Conservation (phyloP, 2,113 vertebrate species). For the Oxygymnocypris stewartii region DNA sequence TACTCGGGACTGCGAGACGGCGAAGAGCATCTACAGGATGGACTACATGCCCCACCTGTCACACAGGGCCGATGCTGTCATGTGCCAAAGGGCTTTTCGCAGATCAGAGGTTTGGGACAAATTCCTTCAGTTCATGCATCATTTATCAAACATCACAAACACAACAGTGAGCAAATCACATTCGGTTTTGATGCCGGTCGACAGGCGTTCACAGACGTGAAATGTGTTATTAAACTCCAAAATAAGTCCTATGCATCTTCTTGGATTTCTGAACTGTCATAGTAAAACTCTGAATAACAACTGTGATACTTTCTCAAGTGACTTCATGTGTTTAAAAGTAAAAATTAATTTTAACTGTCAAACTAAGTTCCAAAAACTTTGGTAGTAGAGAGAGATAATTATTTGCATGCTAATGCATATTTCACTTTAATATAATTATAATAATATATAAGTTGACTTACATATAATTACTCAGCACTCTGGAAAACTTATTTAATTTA, state of each 20-base stretch:
- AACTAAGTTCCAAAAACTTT: neutral
- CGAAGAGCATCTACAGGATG: constrained; percentile 63
- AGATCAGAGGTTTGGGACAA: constrained; percentile 74
- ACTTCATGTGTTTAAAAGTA: neutral
- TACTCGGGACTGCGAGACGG: constrained; percentile 61
- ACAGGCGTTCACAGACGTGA: neutral
- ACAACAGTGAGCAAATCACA: neutral
- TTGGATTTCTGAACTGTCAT: neutral
- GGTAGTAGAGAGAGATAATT: neutral
- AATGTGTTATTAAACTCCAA: neutral
- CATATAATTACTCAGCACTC: no score
- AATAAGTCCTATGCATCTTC: neutral
- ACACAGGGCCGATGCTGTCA: constrained; percentile 63
- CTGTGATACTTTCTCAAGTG: neutral
- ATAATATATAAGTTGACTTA: no score
- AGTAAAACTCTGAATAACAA: neutral
- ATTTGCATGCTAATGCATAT: neutral
- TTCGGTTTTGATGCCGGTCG: neutral
- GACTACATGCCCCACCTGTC: constrained; percentile 70
- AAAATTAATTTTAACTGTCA: neutral
- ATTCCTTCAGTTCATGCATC: constrained; percentile 41
- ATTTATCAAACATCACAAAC: constrained; percentile 13
- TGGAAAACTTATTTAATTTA: no score
- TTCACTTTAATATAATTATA: neutral
- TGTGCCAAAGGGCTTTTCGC: constrained; percentile 63